Evolutionary conservation across 2,113 vertebrate genomes (phyloP), one percentile per base, ranked within the genome.

Genomic region (Myiozetetes cayanensis): DNA sequence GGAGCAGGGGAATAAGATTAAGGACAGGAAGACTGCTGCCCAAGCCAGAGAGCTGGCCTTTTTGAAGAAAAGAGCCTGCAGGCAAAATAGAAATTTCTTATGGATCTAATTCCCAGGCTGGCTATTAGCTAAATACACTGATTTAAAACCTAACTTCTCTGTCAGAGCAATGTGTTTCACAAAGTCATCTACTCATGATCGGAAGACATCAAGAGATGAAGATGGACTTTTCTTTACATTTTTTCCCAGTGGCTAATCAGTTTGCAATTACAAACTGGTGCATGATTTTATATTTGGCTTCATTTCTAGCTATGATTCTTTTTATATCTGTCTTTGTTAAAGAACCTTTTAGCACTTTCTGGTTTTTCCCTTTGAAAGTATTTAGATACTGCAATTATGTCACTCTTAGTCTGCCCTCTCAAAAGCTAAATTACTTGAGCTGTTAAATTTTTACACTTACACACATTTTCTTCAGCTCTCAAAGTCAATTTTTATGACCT

Each of bases 211-310:
- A 91, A 62, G 49, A 85, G 49, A 89, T 93, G 35, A 91, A 72
- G 52, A 91, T 61, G 61, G 78, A 93, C 70, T 81, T 81, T 8
- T 20, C 6, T 86, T 84, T 37, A 52, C 55, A 24, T 55, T 62
- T 78, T 93, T 61, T 82, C 12, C 19, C 44, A 8, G 2, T 55
- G 24, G 50, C 30, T 94, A 94, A 85, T 89, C 25, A 8, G 33
- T 93, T 79, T 93, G 52, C 70, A 87, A 52, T 87, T 93, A 94
- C 77, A 91, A 95, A 94, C 87, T 82, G 66, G 39, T 89, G 82
- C 44, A 75, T 89, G 70, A 91, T 94, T 96, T 95, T 33, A 71
- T 78, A 91, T 93, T 91, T 95, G 66, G 74, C 56, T 91, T 87
- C 1, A 82, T 85, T 95, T 95, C 35, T 68, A 63, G 56, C 39